Base-by-base conservation (phyloP, 1,140 invertebrate species). In the Akabosia matsudoensis region DNA sequence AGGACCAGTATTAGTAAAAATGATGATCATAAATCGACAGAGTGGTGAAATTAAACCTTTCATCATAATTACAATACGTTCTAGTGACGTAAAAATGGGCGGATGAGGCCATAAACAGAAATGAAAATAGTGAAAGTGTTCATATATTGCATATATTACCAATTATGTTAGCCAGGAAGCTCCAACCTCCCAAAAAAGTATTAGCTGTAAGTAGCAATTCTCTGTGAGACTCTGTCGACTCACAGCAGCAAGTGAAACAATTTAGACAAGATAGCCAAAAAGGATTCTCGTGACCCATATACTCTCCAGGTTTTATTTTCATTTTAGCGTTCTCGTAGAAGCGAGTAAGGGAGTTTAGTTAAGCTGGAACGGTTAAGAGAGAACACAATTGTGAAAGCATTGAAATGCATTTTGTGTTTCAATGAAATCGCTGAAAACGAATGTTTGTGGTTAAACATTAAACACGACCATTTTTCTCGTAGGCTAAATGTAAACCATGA, bases 21-120 rank as follows among this genome's bases (percentile, higher is more conserved):
- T 72, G 22, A 45, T 7, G 70, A 51, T 67, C 70, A 72, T 72
- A 72, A 72, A 72, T 72, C 70, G 70, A 34, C 33, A 45, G 31
- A 72, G 70, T 67, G 70, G 33, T 72, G n/a, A 72, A 72, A 72
- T 72, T 72, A 72, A 72, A 72, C 70, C 70, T 72, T 72, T 72
- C 34, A 72, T 72, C 70, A 72, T 72, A 72, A 72, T 72, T 72
- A 72, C 70, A 72, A 51, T 26, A 72, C 33, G 37, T 4, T 45
- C 61, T 31, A 30, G 10, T 30, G 61, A 67, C 70, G 37, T 72
- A 45, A 45, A n/a, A 72, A 72, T 34, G 70, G 61, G 28, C 18
- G 33, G 67, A 70, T 70, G 28, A 22, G 67, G 34, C 30, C 70
- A 72, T 72, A 72, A 72, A 72, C 70, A 72, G 10, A n/a, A 18